A percentile compares a stretch with the other conserved stretches of the same genome.
These are phyloP conservation scores for Lichenostomus cassidix DNA, from an alignment of 2,113 vertebrate species.

Conservation along the genomic window DNA sequence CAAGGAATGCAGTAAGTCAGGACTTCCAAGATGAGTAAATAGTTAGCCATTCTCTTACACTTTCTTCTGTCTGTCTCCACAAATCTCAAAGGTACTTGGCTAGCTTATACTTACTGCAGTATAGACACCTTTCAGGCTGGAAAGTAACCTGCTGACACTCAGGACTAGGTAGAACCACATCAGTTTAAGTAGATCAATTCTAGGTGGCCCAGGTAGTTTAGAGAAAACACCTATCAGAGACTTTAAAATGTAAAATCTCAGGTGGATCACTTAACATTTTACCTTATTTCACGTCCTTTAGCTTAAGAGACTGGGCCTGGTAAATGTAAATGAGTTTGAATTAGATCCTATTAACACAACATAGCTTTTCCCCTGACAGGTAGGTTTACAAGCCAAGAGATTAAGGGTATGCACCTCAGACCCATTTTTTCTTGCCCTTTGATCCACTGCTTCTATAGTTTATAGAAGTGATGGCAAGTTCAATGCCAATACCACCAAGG, in stretches of 20 bases:
- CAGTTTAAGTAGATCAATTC: neutral
- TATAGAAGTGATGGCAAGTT: neutral
- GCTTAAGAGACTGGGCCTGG: neutral
- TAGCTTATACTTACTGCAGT: neutral
- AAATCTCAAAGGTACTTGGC: neutral
- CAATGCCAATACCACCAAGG: neutral
- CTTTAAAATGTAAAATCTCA: neutral
- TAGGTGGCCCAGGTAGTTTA: neutral
- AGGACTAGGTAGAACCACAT: neutral
- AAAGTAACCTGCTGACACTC: neutral
- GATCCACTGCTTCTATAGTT: neutral
- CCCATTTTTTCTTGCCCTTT: neutral
- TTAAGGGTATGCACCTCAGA: neutral
- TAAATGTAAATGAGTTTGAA: neutral
- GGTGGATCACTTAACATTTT: neutral
- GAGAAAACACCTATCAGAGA: neutral
- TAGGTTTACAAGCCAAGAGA: neutral
- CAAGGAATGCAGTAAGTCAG: conserved; percentile 53
- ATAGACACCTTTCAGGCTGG: neutral
- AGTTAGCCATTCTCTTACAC: neutral
- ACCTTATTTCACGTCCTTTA: neutral
- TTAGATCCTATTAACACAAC: neutral
- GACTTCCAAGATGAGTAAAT: conserved; percentile 5
- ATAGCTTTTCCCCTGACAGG: neutral
- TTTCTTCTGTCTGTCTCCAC: neutral